Evolutionary conservation across 2,888 invertebrate genomes (phyloP), one percentile per base, ranked within the genome.

Genomic region (Pyrgus malvae): DNA sequence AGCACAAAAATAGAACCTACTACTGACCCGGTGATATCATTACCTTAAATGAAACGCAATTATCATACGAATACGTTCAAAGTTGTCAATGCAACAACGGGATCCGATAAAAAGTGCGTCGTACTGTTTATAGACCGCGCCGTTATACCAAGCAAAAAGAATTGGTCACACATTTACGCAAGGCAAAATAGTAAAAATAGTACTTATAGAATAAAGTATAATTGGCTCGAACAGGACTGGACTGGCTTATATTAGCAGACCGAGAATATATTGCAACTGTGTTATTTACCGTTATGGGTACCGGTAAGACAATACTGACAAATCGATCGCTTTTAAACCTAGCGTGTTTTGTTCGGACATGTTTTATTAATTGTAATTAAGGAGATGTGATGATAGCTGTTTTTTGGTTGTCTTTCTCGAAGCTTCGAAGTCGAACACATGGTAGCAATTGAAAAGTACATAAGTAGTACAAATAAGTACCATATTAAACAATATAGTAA

Each of bases 211-310:
- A 63, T 61, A 62, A 63, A 62, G 59, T 55, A 61, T 65, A 65
- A 65, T 63, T 66, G 61, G 57, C 38, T 33, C 25, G 40, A 58
- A 59, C 63, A 62, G 56, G 54, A 49, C 63, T 59, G 67, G 31
- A 53, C 54, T 2, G 14, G 23, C 23, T 41, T 55, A 70, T 70
- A 68, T 76, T 73, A 73, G 74, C 72, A 74, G 70, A 66, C 62
- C 65, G 66, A 67, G 76, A 70, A 73, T 66, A 68, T 70, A 69
- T 67, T 55, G 60, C 59, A 57, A 63, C 60, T 56, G 49, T 42
- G 61, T 45, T 44, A 12, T 27, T 38, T 67, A 78, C 89, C 85
- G 88, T 87, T 89, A 82, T 50, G 40, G 49, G 64, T 67, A 69
- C 69, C 74, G 68, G 62, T 69, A 58, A 25, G 19, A 58, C 59